Evolutionary conservation across 2,113 vertebrate genomes (phyloP).

Genomic region (Athene noctua): DNA sequence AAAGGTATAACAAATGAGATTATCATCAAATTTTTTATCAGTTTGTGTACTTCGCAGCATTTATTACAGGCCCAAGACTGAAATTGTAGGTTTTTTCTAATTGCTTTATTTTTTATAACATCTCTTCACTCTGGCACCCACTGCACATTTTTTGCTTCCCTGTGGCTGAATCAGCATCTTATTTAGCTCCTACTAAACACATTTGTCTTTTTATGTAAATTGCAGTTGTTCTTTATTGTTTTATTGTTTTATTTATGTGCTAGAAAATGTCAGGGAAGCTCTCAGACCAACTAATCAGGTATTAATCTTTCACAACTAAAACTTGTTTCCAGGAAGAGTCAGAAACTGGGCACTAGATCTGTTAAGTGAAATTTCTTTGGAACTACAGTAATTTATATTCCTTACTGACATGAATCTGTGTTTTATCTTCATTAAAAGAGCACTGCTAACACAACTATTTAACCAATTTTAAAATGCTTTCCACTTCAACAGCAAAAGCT

Average conservation of each 20-base stretch:
- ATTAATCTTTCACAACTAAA: not conserved
- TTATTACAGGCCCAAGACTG: not conserved
- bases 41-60: not conserved
- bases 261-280: not conserved
- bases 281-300: not conserved
- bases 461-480: not conserved
- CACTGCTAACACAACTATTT: not conserved
- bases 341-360: not conserved
- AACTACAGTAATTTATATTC: not conserved
- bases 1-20: not conserved
- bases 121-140: not conserved
- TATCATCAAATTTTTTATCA: not conserved
- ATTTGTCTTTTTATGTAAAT: not conserved
- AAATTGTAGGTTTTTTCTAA: not conserved
- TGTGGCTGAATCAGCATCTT: not conserved
- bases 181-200: not conserved
- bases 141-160: not conserved
- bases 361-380: not conserved
- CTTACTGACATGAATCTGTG: not conserved
- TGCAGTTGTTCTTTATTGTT: not conserved
- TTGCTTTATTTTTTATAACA: not conserved
- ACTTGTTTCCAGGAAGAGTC: not conserved
- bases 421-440: not conserved
- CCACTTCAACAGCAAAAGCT: not conserved
- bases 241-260: too few relatives aligned